Evolutionary conservation across 2,797 vertebrate species (phyloP).

Genomic region (Manis pentadactyla): DNA sequence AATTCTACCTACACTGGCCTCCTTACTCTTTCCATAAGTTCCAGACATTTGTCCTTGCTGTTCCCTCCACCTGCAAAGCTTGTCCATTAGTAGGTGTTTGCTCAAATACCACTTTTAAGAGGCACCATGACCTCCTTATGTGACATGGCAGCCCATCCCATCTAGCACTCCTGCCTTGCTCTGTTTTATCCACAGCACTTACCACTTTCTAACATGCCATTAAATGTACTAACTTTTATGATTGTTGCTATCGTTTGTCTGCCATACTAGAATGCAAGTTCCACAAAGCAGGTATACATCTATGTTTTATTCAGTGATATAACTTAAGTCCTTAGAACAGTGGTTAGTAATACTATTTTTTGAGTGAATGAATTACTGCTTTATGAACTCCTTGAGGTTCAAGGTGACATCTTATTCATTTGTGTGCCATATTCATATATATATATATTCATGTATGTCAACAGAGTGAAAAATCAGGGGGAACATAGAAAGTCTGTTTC

Average conservation of each 20-base stretch:
- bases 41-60: neutral
- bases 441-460: neutral
- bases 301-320: neutral
- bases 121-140: too few species aligned
- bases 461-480: neutral
- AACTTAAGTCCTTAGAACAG: neutral
- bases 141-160: fast-evolving
- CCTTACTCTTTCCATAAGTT: neutral
- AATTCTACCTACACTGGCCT: too few species aligned
- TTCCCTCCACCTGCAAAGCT: neutral
- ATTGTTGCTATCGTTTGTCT: neutral
- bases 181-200: neutral
- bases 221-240: neutral
- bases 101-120: neutral
- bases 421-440: neutral
- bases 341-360: neutral
- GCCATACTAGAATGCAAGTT: too few species aligned
- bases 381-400: neutral
- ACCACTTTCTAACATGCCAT: neutral
- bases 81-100: neutral
- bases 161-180: neutral
- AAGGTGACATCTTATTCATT: neutral
- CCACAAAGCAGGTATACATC: neutral
- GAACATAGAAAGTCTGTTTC: neutral
- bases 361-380: neutral